phyloP scores from a whole-genome alignment of 2,113 vertebrate species.

The Copsychus sechellarum region DNA sequence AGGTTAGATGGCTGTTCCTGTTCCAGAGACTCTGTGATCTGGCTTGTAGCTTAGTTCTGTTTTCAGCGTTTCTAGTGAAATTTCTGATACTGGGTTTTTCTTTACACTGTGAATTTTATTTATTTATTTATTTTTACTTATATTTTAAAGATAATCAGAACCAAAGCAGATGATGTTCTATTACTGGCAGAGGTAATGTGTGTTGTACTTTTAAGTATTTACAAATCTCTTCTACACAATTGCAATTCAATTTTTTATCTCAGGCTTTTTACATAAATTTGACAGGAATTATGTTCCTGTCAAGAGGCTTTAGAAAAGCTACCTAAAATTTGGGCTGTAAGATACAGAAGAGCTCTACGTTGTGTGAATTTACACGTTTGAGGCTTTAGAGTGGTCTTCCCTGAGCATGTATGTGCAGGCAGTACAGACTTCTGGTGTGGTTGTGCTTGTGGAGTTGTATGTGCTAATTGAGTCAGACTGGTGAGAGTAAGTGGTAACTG shows the following conservation, averaged over 20 bases:
- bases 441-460: neutral
- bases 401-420: neutral
- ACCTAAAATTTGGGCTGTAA: neutral
- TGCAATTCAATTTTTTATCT: neutral
- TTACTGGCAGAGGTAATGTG: neutral
- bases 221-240: neutral
- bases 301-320: neutral
- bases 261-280: neutral
- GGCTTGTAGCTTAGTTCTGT: neutral
- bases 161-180: neutral
- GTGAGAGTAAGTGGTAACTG: neutral
- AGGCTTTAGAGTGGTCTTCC: neutral
- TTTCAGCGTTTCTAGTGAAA: neutral
- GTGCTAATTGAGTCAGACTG: neutral
- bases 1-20: neutral
- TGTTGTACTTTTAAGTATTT: neutral
- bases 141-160: neutral
- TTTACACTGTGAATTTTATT: neutral
- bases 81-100: neutral
- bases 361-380: neutral
- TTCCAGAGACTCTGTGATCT: neutral
- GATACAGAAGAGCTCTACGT: neutral
- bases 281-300: neutral
- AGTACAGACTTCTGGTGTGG: neutral
- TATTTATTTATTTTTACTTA: neutral